Evolutionary conservation across 2,113 vertebrate genomes (phyloP).

Genomic region (Tachysurus fulvidraco): DNA sequence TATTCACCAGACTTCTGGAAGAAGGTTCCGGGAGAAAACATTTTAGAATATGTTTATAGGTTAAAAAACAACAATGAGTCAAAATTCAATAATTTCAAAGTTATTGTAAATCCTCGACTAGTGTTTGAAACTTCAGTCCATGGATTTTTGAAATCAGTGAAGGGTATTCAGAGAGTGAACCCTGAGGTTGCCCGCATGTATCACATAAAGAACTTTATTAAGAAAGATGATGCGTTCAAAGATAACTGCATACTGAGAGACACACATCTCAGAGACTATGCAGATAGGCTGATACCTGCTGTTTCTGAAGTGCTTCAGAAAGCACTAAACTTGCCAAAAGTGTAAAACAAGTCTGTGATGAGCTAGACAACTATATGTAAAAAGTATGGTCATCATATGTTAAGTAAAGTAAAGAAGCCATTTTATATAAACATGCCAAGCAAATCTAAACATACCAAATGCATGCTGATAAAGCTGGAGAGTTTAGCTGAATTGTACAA

Average conservation of each 20-base stretch:
- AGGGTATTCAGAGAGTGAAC: slow-evolving; percentile 5
- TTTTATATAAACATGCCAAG: background rate
- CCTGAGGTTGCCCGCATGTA: slow-evolving; percentile 51
- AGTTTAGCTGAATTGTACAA: background rate
- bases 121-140: slow-evolving; percentile 55
- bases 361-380: background rate
- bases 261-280: slow-evolving; percentile 49
- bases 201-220: slow-evolving; percentile 48
- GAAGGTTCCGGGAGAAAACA: slow-evolving; percentile 63
- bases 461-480: background rate
- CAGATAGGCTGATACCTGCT: background rate
- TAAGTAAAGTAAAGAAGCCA: background rate
- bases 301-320: slow-evolving; percentile 51
- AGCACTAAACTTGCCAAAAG: background rate
- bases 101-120: slow-evolving; percentile 61
- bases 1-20: slow-evolving; percentile 58
- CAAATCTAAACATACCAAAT: background rate
- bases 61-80: slow-evolving; percentile 39
- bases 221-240: accelerated
- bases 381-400: background rate
- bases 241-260: slow-evolving; percentile 41
- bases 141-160: slow-evolving; percentile 1
- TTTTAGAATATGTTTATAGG: slow-evolving; percentile 67
- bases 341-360: background rate
- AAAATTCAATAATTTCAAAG: slow-evolving; percentile 34